Base-by-base conservation (phyloP, 2,113 vertebrate species). In the Nematolebias whitei region DNA sequence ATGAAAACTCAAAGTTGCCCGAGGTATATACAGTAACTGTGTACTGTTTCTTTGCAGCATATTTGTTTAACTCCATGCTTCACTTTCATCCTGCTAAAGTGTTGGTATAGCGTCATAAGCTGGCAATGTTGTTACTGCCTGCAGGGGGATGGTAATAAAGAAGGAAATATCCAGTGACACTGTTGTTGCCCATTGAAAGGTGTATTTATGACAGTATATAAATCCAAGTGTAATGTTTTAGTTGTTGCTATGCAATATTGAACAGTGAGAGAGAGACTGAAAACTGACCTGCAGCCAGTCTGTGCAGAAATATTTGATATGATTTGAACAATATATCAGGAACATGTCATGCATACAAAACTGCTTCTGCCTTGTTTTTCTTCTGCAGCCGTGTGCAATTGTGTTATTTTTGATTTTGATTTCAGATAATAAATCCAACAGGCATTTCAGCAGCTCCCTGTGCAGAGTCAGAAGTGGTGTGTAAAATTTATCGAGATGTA, bases 151-250 rank as follows among this genome's bases (percentile, higher is more conserved):
- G 14, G 44, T 20, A 29, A 38, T 88, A 90, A 29, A 24, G n/a
- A 59, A 60, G 47, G 63, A 77, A 74, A 72, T 80, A 78, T 87
- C 86, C 87, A 70, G 89, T 67, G 70, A 66, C 77, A 79, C 60
- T 70, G 81, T 61, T 84, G 86, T 72, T 59, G 39, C 52, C n/a
- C 32, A 23, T 16, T 48, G 75, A 68, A 86, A 87, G 41, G 13
- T n/a, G 53, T 90, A 66, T 74, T 85, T 80, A 68, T 85, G 81
- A 72, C 63, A 18, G 70, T 82, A 89, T 58, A 82, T 87, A 90
- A 93, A 92, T 93, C 84, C 52, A 79, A 84, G 76, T 70, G 66
- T 82, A 73, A 70, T 86, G 80, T 83, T 88, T 79, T 63, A 79
- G 89, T 82, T 82, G 85, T 84, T 78, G 72, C 74, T 79, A 68